These are phyloP conservation scores for Mechanitis mazaeus DNA, from an alignment of 2,888 invertebrate species.

Conservation along the genomic window DNA sequence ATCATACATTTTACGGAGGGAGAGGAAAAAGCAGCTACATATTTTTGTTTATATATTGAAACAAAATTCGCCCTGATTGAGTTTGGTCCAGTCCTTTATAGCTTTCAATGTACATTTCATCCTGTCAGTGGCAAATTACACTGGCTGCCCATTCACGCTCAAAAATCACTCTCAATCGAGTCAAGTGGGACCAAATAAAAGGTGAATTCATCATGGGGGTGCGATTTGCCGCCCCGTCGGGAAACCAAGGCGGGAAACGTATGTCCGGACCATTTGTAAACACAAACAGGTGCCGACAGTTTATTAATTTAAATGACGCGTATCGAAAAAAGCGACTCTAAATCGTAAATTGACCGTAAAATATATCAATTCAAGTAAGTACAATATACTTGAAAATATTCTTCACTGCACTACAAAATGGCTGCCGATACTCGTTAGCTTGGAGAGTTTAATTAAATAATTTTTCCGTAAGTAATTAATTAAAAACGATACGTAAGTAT, in stretches of 20 bases:
- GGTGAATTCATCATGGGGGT: constrained; percentile 70
- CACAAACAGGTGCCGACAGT: constrained; percentile 70
- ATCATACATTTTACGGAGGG: not conserved
- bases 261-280: constrained; percentile 72
- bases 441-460: constrained; percentile 31
- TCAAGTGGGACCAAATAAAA: constrained; percentile 74
- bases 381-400: too few relatives aligned
- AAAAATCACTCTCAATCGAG: constrained; percentile 74
- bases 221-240: constrained; percentile 57
- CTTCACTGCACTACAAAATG: not conserved
- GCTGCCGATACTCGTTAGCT: constrained; percentile 15
- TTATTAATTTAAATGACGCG: constrained; percentile 67
- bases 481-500: constrained; percentile 42
- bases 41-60: constrained; percentile 27
- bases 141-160: constrained; percentile 72
- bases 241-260: constrained; percentile 67
- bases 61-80: constrained; percentile 58
- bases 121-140: constrained; percentile 72
- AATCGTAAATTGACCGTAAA: constrained; percentile 11
- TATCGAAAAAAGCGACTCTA: constrained; percentile 15
- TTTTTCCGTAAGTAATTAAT: constrained; percentile 42
- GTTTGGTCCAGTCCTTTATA: constrained; percentile 67
- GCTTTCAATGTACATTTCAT: constrained; percentile 70
- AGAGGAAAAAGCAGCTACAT: constrained; percentile 30
- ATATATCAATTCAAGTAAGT: not conserved